A percentile compares a stretch with the other conserved stretches of the same genome.
These are phyloP conservation scores for Argyresthia goedartella DNA, from an alignment of 2,888 invertebrate species.

Conservation along the genomic window DNA sequence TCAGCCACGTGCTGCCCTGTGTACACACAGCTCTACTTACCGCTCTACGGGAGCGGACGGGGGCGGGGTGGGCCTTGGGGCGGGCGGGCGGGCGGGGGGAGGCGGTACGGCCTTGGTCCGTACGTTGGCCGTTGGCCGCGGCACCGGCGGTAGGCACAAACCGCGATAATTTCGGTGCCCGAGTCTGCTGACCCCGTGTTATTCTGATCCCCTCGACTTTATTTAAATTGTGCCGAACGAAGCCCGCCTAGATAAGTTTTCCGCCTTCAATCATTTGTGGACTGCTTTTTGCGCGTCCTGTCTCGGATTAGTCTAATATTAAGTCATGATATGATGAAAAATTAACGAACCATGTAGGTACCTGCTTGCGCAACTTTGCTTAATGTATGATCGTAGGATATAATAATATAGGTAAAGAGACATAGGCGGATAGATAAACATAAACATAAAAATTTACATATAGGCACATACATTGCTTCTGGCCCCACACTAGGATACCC, in stretches of 20 bases:
- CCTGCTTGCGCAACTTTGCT: background rate
- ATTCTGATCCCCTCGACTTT: constrained; percentile 66
- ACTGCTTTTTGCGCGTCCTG: background rate
- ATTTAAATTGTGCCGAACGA: constrained; percentile 42
- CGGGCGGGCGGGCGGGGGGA: constrained; percentile 15
- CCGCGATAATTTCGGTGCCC: constrained; percentile 64
- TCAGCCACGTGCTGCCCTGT: background rate
- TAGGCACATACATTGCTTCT: no score
- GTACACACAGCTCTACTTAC: background rate
- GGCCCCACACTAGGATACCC: no score
- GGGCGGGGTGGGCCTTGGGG: constrained; percentile 9
- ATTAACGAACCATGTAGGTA: background rate
- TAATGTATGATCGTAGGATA: no score
- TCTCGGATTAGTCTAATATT: background rate
- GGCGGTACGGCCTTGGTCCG: constrained; percentile 50
- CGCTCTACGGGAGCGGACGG: no score
- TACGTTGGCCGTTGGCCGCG: constrained; percentile 65
- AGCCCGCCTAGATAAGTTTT: background rate
- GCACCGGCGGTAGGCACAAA: constrained; percentile 23
- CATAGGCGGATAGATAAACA: no score
- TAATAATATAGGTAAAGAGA: no score
- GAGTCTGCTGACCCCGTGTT: constrained; percentile 66
- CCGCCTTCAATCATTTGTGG: background rate
- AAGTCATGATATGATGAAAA: background rate
- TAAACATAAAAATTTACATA: no score